Conservation (phyloP, 2,888 invertebrate species). For the Bembecia ichneumoniformis region DNA sequence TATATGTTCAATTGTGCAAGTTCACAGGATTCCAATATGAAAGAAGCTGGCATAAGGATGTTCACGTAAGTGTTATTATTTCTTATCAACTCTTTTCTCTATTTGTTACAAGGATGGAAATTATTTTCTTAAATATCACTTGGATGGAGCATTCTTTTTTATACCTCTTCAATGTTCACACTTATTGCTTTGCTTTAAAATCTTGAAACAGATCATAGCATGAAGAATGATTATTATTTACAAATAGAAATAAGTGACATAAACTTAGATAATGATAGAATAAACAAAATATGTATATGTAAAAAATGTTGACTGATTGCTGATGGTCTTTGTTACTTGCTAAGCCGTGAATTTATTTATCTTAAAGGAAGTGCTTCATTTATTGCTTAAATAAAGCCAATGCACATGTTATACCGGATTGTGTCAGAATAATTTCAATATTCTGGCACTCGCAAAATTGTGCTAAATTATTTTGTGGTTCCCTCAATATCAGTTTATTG, state of each 20-base stretch:
- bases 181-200: no score
- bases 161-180: no score
- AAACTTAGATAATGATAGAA: no score
- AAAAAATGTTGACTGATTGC: not conserved
- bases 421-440: not conserved
- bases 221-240: no score
- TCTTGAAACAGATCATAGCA: no score
- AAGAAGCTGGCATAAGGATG: conserved; percentile 94
- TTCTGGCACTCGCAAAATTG: not conserved
- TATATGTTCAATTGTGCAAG: conserved; percentile 96
- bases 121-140: no score
- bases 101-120: no score
- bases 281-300: no score
- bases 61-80: conserved; percentile 79
- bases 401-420: conserved; percentile 5
- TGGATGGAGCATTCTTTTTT: no score
- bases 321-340: not conserved
- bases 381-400: not conserved
- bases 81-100: no score
- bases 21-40: conserved; percentile 84
- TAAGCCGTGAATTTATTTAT: not conserved
- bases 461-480: conserved; percentile 7
- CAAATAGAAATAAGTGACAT: no score
- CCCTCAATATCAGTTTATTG: conserved; percentile 5
- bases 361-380: not conserved